These are phyloP conservation scores for Platerodrilus igneus DNA, from an alignment of 2,888 invertebrate species.

Conservation along the genomic window DNA sequence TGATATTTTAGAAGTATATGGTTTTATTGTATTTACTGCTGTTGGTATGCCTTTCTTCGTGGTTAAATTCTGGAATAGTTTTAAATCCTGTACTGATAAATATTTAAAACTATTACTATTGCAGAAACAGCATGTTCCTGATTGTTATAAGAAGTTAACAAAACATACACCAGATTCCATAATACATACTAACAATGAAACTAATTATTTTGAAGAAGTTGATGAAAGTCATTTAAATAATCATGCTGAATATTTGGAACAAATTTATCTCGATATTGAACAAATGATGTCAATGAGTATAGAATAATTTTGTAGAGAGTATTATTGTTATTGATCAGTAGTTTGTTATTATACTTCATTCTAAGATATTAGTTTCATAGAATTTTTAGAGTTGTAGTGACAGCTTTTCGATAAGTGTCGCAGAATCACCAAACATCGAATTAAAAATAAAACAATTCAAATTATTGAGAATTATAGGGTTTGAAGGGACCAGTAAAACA, in stretches of 20 bases:
- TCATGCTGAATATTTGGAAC: constrained; percentile 16
- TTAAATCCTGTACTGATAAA: constrained; percentile 1
- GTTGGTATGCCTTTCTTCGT: constrained; percentile 5
- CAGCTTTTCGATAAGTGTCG: too few species aligned
- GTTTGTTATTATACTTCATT: too few species aligned
- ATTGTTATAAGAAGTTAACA: constrained; percentile 4
- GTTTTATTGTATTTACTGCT: constrained; percentile 5
- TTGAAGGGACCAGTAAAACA: too few species aligned
- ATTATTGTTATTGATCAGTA: too few species aligned
- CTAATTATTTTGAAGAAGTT: constrained; percentile 12
- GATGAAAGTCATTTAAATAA: constrained; percentile 9
- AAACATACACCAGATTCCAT: not conserved
- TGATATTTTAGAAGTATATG: constrained; percentile 11
- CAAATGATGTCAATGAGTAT: constrained; percentile 18
- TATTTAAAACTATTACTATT: constrained; percentile 4
- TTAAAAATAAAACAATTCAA: too few species aligned
- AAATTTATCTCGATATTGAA: constrained; percentile 11
- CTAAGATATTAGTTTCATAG: too few species aligned
- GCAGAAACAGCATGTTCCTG: constrained; percentile 7
- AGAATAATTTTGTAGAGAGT: too few species aligned
- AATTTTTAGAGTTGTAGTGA: too few species aligned
- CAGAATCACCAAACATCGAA: too few species aligned
- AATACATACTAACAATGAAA: not conserved
- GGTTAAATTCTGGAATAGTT: constrained; percentile 10
- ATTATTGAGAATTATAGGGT: too few species aligned